These are phyloP conservation scores for Mermis nigrescens DNA, from an alignment of 2,888 invertebrate species.

Conservation along the genomic window DNA sequence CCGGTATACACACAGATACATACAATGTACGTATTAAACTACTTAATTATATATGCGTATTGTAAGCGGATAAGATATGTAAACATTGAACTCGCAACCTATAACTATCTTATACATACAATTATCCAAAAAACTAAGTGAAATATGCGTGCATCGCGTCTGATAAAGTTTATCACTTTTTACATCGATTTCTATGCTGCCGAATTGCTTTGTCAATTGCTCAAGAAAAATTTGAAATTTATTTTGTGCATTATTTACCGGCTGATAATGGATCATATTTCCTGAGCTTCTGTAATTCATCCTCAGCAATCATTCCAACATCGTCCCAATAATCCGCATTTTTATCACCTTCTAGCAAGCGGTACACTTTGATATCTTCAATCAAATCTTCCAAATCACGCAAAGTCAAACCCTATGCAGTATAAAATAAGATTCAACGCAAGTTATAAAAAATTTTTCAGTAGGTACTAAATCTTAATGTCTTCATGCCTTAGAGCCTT, in stretches of 20 bases:
- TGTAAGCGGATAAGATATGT: too few species aligned
- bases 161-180: too few species aligned
- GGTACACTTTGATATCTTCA: constrained; percentile 80
- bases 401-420: constrained; percentile 54
- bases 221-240: background rate
- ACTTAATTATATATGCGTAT: too few species aligned
- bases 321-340: constrained; percentile 87
- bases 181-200: too few species aligned
- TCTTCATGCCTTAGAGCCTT: background rate
- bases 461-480: background rate
- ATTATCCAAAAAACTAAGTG: too few species aligned
- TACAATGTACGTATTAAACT: too few species aligned
- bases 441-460: background rate
- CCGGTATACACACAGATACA: too few species aligned
- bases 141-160: too few species aligned
- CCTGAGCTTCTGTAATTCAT: constrained; percentile 66
- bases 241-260: too few species aligned
- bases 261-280: constrained; percentile 43
- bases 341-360: constrained; percentile 67
- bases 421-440: constrained; percentile 1
- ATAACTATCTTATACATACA: too few species aligned
- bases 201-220: too few species aligned
- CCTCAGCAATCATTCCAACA: constrained; percentile 77
- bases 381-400: constrained; percentile 82
- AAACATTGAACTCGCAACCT: too few species aligned